Conservation (phyloP, 2,888 invertebrate genomes). For the Drosophila quinaria region DNA sequence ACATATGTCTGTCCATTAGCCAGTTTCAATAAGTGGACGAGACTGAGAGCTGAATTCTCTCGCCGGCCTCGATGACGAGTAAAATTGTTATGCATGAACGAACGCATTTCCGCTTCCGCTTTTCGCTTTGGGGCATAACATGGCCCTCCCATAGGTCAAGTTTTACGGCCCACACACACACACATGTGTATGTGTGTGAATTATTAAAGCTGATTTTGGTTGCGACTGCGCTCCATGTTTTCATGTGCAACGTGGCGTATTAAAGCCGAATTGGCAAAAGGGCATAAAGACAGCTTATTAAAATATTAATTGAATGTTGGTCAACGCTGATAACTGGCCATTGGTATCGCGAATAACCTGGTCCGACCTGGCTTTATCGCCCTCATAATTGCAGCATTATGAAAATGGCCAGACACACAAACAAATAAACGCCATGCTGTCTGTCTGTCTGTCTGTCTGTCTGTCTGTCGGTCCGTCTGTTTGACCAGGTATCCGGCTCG, state of each 20-base stretch:
- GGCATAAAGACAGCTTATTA: constrained; percentile 78
- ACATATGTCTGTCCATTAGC: constrained; percentile 39
- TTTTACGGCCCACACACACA: constrained; percentile 16
- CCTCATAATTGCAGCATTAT: constrained; percentile 74
- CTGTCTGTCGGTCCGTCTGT: constrained; percentile 8
- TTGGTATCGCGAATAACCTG: constrained; percentile 39
- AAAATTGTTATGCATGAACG: constrained; percentile 65
- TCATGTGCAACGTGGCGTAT: constrained; percentile 65
- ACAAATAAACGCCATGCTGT: constrained; percentile 34
- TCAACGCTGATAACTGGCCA: constrained; percentile 54
- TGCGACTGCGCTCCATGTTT: constrained; percentile 40
- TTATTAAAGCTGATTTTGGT: constrained; percentile 65
- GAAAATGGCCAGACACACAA: constrained; percentile 64
- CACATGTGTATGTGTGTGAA: constrained; percentile 38
- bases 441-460: constrained; percentile 1
- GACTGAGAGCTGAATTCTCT: constrained; percentile 19
- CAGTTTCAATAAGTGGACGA: constrained; percentile 19
- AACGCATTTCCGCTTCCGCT: constrained; percentile 75
- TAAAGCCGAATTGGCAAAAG: constrained; percentile 74
- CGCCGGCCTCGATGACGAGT: constrained; percentile 39
- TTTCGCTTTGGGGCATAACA: constrained; percentile 24
- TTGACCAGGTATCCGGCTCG: constrained; percentile 46
- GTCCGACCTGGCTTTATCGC: constrained; percentile 59
- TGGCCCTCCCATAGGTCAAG: constrained; percentile 34
- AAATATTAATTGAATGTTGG: constrained; percentile 81